Evolutionary conservation across 2,113 vertebrate species (phyloP).

Genomic region (Sula dactylatra): DNA sequence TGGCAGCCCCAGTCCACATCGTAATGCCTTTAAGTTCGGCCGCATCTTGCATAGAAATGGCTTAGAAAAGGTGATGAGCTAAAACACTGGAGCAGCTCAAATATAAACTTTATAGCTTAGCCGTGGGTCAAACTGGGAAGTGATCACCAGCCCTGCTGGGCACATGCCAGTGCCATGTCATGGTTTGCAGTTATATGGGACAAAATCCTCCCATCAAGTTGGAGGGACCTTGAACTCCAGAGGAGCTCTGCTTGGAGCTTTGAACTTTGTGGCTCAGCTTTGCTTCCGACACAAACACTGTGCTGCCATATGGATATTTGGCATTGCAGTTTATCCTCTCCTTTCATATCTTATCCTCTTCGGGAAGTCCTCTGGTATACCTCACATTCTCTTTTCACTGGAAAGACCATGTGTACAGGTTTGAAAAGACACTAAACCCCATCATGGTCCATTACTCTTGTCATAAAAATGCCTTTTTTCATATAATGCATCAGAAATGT

Average conservation of each 20-base stretch:
- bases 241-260: background rate
- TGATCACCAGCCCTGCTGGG: background rate
- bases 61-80: background rate
- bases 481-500: background rate
- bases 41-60: accelerated
- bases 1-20: background rate
- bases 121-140: background rate
- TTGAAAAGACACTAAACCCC: background rate
- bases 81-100: background rate
- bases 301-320: background rate
- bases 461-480: background rate
- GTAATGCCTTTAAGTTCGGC: background rate
- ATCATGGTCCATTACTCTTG: background rate
- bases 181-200: background rate
- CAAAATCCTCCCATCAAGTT: background rate
- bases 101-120: background rate
- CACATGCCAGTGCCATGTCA: background rate
- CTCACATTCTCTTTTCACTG: background rate
- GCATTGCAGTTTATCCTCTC: background rate
- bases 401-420: background rate
- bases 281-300: background rate
- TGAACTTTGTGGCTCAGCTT: background rate
- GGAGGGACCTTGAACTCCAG: slow-evolving; percentile 22
- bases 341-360: slow-evolving; percentile 29
- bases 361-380: slow-evolving; percentile 5